Percentiles rank a stretch among this genome's conserved stretches.
Conservation (phyloP, 2,888 invertebrate species). For the Ectobius pallidus region DNA sequence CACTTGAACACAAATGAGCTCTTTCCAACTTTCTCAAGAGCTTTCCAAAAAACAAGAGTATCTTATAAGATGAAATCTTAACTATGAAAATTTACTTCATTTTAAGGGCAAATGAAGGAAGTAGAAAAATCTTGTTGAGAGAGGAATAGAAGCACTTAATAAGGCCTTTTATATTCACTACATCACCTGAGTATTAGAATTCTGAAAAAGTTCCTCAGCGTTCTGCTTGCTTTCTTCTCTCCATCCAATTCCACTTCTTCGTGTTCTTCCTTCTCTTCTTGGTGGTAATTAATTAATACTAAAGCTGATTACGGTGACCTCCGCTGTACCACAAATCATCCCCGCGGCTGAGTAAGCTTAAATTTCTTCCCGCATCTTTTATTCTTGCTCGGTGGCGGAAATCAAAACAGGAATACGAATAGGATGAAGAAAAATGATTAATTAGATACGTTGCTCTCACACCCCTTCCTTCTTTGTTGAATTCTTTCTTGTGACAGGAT, state of each 20-base stretch:
- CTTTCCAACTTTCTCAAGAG: too few species aligned
- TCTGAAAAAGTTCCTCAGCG: too few species aligned
- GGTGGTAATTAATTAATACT: conserved; percentile 15
- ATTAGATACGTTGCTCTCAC: neutral
- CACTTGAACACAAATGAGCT: too few species aligned
- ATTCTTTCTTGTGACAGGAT: too few species aligned
- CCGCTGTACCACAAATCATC: neutral
- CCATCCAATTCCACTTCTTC: too few species aligned
- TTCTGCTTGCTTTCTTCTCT: neutral
- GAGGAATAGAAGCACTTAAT: neutral
- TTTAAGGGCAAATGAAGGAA: too few species aligned
- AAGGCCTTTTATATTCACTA: conserved; percentile 3
- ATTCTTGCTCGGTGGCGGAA: too few species aligned
- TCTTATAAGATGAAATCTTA: too few species aligned
- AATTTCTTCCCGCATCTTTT: too few species aligned
- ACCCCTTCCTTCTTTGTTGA: neutral
- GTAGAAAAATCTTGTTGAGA: too few species aligned
- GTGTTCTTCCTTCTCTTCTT: neutral
- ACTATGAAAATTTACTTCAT: too few species aligned
- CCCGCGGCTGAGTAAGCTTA: neutral
- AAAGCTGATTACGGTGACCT: conserved; percentile 13
- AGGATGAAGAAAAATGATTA: neutral
- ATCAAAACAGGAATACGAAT: neutral
- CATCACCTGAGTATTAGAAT: neutral
- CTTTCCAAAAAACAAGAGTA: too few species aligned